Evolutionary conservation across 2,888 invertebrate species (phyloP).

Genomic region (Lithophane ornitopus): DNA sequence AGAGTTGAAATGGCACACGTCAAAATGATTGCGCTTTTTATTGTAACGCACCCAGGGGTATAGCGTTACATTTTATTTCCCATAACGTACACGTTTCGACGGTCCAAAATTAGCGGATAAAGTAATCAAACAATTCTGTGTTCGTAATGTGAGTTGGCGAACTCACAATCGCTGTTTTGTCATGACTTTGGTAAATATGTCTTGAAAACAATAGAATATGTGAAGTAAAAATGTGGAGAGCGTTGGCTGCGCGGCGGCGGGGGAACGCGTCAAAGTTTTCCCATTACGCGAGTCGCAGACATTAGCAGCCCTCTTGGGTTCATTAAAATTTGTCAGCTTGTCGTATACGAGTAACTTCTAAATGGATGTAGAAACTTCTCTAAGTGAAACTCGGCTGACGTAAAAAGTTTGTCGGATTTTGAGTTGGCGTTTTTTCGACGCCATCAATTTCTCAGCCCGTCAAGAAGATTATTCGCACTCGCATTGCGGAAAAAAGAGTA

Average conservation of each 20-base stretch:
- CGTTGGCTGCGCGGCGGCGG: slow-evolving; percentile 61
- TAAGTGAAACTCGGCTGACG: slow-evolving; percentile 90
- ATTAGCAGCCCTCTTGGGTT: slow-evolving; percentile 89
- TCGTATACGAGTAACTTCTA: slow-evolving; percentile 88
- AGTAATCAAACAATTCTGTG: slow-evolving; percentile 74
- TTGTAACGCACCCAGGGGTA: slow-evolving; percentile 80
- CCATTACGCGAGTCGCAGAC: slow-evolving; percentile 88
- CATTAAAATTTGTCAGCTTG: slow-evolving; percentile 91
- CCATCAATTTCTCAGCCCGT: slow-evolving; percentile 90
- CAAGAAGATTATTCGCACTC: slow-evolving; percentile 91
- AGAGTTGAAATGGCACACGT: slow-evolving; percentile 87
- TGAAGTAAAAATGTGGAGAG: slow-evolving; percentile 75
- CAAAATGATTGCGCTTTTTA: slow-evolving; percentile 87
- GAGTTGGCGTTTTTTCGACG: slow-evolving; percentile 84
- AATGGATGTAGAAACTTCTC: slow-evolving; percentile 90
- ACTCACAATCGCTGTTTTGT: slow-evolving; percentile 72
- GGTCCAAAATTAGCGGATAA: slow-evolving; percentile 61
- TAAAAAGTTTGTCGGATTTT: slow-evolving; percentile 88
- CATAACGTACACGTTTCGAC: slow-evolving; percentile 47
- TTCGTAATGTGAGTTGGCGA: slow-evolving; percentile 74
- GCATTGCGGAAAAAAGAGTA: slow-evolving; percentile 89
- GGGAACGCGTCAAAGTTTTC: slow-evolving; percentile 83
- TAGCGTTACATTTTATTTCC: slow-evolving; percentile 75
- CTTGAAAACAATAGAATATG: slow-evolving; percentile 78
- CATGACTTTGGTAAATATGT: slow-evolving; percentile 79